Conservation (phyloP, 2,113 vertebrate genomes). For the Eira barbara region DNA sequence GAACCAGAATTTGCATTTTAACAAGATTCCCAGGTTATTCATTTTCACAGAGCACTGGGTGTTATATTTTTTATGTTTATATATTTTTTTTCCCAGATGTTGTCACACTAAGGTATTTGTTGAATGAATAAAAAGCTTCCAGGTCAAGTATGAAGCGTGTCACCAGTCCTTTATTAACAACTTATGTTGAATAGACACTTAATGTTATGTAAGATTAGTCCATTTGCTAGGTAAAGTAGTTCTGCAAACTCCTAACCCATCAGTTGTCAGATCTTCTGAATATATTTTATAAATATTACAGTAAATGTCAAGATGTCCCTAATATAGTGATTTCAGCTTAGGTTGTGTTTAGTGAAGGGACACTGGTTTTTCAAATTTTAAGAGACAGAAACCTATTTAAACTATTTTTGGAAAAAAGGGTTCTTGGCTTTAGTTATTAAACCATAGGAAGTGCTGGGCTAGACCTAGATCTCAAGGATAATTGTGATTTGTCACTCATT, state of each 20-base stretch:
- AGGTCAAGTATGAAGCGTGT: neutral
- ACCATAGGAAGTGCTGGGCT: neutral
- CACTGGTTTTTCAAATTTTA: constrained; percentile 15
- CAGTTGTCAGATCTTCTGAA: constrained; percentile 11
- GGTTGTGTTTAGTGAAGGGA: neutral
- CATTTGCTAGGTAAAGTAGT: constrained; percentile 1
- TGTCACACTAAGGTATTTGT: neutral
- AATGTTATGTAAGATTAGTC: neutral
- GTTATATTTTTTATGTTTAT: neutral
- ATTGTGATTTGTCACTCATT: neutral
- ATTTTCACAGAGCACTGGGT: neutral
- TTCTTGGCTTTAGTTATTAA: neutral
- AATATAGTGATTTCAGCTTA: neutral
- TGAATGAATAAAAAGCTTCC: constrained; percentile 11
- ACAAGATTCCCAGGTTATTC: neutral
- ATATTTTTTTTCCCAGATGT: neutral
- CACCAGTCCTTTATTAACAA: neutral
- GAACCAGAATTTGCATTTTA: neutral
- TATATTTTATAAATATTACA: constrained; percentile 28
- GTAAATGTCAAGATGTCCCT: neutral
- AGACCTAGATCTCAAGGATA: neutral
- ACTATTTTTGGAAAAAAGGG: neutral
- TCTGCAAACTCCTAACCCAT: neutral
- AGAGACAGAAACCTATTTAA: constrained; percentile 6
- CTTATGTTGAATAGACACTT: constrained; percentile 5